These are phyloP conservation scores for Stylophora pistillata DNA, from an alignment of 64 coral and sea anemone species.

Conservation along the genomic window DNA sequence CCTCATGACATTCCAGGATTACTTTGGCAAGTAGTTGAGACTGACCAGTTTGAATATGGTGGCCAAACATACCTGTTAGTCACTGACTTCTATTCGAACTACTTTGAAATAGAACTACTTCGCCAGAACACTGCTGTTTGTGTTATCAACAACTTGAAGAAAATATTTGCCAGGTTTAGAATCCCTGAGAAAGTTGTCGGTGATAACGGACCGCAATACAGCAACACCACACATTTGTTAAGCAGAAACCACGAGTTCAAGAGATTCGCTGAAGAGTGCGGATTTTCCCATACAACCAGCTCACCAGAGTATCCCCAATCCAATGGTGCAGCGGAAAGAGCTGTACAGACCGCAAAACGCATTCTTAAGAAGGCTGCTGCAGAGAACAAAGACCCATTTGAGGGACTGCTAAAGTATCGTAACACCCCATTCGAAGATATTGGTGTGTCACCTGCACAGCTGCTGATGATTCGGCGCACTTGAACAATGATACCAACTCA, in stretches of 20 bases:
- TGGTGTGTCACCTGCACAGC: too few relatives aligned
- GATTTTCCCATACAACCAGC: not conserved
- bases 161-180: too few relatives aligned
- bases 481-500: too few relatives aligned
- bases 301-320: not conserved
- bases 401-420: too few relatives aligned
- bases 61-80: slow-evolving; percentile 43
- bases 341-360: too few relatives aligned
- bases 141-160: slow-evolving; percentile 62
- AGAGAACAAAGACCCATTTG: too few relatives aligned
- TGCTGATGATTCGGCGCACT: too few relatives aligned
- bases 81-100: slow-evolving; percentile 70
- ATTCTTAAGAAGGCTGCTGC: too few relatives aligned
- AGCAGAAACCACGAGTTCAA: not conserved
- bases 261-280: not conserved
- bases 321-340: not conserved
- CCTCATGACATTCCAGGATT: too few relatives aligned
- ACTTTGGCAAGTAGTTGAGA: slow-evolving; percentile 44
- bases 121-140: slow-evolving; percentile 42
- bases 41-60: slow-evolving; percentile 55
- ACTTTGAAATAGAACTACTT: slow-evolving; percentile 53
- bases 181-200: not conserved
- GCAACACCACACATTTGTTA: not conserved
- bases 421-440: too few relatives aligned
- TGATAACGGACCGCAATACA: not conserved